Evolutionary conservation across 1,140 invertebrate genomes (phyloP), one percentile per base, ranked within the genome.

Genomic region (Lycorma delicatula): DNA sequence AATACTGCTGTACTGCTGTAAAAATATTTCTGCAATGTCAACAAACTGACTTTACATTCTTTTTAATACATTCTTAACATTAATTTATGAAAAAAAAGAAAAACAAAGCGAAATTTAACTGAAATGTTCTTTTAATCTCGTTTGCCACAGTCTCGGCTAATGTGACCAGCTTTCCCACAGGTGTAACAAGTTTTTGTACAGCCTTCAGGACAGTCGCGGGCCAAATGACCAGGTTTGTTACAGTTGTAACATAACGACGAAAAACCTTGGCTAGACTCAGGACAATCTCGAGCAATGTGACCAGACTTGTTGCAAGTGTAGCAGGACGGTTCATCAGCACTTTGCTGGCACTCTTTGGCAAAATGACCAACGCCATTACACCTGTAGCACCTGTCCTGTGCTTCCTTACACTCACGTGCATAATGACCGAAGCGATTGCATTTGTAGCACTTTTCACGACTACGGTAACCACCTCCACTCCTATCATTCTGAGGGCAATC

Each of bases 351-450:
- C 72, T 93, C 89, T 74, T 88, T 88, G 56, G 91, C 89, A 76
- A 93, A 91, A 74, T 93, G 90, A 59, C 89, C 90, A 66, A 86
- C 84, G 54, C 83, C 83, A 69, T 83, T 86, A 76, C 86, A 89
- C 63, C 88, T 85, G 72, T 92, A 92, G 76, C 89, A 93, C 62
- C 86, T 79, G 70, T 90, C 73, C 57, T 71, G 83, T 66, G 87
- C 85, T 71, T 91, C 88, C 70, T 89, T 89, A 78, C 91, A 95
- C 65, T 93, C 89, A 61, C 91, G 83, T 63, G 91, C 91, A 72
- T 93, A 93, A 74, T 95, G 91, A 41, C 92, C 93, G 69, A 86
- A 84, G 72, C 89, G 81, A 75, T 95, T 95, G 76, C 93, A 97
- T 76, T 93, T 95, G 82, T 90, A 95, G 77, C 93, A 96, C 77